Evolutionary conservation across 2,888 invertebrate genomes (phyloP).

Genomic region (Caenorhabditis sinica): DNA sequence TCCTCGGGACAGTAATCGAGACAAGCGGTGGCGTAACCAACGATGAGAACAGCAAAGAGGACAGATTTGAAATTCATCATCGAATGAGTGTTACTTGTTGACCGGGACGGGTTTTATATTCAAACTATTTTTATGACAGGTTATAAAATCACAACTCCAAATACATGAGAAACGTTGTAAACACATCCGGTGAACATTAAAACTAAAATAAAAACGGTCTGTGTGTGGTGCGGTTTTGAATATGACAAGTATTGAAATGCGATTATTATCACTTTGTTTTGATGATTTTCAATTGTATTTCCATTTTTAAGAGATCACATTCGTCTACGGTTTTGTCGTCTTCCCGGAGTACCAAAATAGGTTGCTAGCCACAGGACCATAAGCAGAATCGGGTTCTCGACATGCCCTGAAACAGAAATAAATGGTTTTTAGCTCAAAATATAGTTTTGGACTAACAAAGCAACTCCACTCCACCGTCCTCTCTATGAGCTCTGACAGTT

Average conservation of each 20-base stretch:
- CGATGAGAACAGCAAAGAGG: slow-evolving; percentile 11
- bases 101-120: slow-evolving; percentile 25
- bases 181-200: slow-evolving; percentile 57
- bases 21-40: slow-evolving; percentile 29
- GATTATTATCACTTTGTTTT: slow-evolving; percentile 27
- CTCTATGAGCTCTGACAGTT: no score
- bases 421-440: no score
- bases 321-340: no score
- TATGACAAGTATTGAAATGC: slow-evolving; percentile 5
- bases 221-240: not conserved
- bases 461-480: no score
- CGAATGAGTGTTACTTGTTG: slow-evolving; percentile 12
- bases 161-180: slow-evolving; percentile 41
- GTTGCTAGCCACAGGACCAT: no score
- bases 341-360: no score
- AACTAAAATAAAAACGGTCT: slow-evolving; percentile 24
- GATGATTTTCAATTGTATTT: not conserved
- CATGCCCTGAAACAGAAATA: no score
- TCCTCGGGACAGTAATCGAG: slow-evolving; percentile 32
- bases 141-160: slow-evolving; percentile 38
- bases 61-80: slow-evolving; percentile 37
- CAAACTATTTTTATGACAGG: slow-evolving; percentile 41
- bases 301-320: not conserved
- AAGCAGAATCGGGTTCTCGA: no score
- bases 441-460: no score